phyloP scores from a whole-genome alignment of 2,113 vertebrate genomes.

The Nipponia nippon region DNA sequence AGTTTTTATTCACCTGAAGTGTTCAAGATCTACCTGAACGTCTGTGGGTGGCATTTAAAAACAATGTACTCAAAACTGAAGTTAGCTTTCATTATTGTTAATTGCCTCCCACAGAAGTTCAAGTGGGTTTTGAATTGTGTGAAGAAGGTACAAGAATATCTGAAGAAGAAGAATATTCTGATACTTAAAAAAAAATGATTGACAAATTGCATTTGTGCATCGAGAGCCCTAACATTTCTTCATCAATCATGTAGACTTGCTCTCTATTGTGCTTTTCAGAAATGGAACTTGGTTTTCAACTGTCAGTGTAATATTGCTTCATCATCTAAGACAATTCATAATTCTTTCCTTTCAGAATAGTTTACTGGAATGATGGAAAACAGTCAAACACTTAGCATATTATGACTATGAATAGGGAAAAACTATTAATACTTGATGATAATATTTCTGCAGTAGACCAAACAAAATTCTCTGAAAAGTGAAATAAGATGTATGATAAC shows the following conservation, averaged over 20 bases:
- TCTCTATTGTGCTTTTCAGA: not conserved
- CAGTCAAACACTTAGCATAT: not conserved
- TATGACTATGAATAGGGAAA: not conserved
- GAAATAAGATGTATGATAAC: not conserved
- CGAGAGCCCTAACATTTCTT: not conserved
- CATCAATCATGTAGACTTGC: not conserved
- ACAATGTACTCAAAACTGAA: not conserved
- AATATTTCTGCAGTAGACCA: not conserved
- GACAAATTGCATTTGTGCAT: not conserved
- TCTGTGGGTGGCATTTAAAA: not conserved
- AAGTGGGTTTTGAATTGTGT: not conserved
- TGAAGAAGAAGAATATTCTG: not conserved
- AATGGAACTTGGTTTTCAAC: not conserved
- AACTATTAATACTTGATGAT: slow-evolving; percentile 28
- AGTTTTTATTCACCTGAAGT: not conserved
- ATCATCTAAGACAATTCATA: not conserved
- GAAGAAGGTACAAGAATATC: not conserved
- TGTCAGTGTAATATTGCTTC: not conserved
- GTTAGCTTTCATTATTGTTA: not conserved
- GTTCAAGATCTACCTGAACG: not conserved
- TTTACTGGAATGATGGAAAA: slow-evolving; percentile 9
- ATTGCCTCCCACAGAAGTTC: not conserved
- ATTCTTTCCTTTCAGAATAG: not conserved
- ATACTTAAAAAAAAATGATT: not conserved
- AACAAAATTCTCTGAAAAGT: not conserved